Conservation (phyloP, 2,888 invertebrate genomes). For the Nemotelus nigrinus region DNA sequence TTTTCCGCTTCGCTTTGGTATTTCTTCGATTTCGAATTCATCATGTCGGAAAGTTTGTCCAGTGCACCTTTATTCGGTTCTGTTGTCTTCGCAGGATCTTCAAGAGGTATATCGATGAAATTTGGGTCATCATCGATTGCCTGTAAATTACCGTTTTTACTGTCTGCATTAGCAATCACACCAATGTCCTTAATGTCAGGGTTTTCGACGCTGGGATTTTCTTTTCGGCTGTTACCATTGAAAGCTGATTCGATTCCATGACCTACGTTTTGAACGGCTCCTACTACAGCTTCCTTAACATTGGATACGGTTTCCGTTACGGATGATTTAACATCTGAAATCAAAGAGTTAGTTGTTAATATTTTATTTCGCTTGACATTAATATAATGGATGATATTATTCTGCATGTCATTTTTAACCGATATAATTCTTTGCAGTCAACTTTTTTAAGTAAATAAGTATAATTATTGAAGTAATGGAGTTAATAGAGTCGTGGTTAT, state of each 20-base stretch:
- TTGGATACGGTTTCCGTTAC: conserved; percentile 51
- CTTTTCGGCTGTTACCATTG: conserved; percentile 41
- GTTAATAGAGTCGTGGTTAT: too few relatives aligned
- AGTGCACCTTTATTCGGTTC: conserved; percentile 21
- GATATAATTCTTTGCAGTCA: background rate
- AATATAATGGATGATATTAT: background rate
- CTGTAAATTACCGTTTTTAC: background rate
- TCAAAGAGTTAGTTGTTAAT: conserved; percentile 29
- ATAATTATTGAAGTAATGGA: background rate
- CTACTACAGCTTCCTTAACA: conserved; percentile 53
- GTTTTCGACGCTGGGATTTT: background rate
- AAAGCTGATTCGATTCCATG: conserved; percentile 49
- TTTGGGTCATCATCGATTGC: conserved; percentile 11
- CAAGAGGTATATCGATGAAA: conserved; percentile 49
- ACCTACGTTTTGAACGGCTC: conserved; percentile 51
- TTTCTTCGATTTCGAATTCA: conserved; percentile 49
- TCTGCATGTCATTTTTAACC: too few relatives aligned
- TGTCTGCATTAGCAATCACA: conserved; percentile 29
- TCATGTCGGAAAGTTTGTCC: conserved; percentile 47
- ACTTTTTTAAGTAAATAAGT: background rate
- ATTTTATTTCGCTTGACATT: background rate
- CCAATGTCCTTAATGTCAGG: conserved; percentile 37
- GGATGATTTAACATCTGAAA: conserved; percentile 52
- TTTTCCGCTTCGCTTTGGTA: conserved; percentile 51
- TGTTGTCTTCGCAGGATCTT: conserved; percentile 45